Evolutionary conservation across 2,113 vertebrate species (phyloP), one percentile per base, ranked within the genome.

Genomic region (Hippocampus guttulatus): DNA sequence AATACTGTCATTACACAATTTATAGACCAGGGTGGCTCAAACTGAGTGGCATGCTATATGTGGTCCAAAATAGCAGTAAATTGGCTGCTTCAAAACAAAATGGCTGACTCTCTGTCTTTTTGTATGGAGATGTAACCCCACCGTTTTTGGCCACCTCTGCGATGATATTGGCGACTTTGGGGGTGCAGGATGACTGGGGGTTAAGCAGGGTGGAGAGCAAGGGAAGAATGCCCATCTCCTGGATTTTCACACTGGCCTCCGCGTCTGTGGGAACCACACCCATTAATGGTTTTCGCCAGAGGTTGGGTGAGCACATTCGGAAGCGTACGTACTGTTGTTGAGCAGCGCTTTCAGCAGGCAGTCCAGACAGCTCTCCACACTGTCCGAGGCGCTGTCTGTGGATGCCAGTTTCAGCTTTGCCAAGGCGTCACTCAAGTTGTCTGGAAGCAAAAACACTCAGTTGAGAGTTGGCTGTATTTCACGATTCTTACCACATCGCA

Each of bases 91-190:
- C 52, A 23, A 54, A 54, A 54, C 52, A 55, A 55, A 55, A 55
- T 23, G 52, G 20, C 21, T 55, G 51, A 54, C 51, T n/a, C 20
- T 21, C 30, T 33, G 21, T n/a, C 3, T 23, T 10, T 54, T 54
- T n/a, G 20, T 21, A n/a, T 54, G 52, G 52, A 54, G 58, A 30
- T 27, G 25, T 76, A 74, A 63, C 18, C 95, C 94, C 92, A 99
- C 97, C 97, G 85, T 98, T 99, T 96, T 98, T 98, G 88, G 97
- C 97, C 91, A 98, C 86, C 92, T 99, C 97, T 67, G 97, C 97
- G 88, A 98, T 95, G 92, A 99, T 75, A 93, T 98, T 97, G 91
- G 96, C 96, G 88, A 97, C 94, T 97, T 96, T 98, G 58, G 95
- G 93, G 83, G 94, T 92, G 88, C 93, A 95, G 75, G 95, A 93